These are phyloP conservation scores for Ellobium chinense DNA, from an alignment of 2,888 invertebrate species.

Conservation along the genomic window DNA sequence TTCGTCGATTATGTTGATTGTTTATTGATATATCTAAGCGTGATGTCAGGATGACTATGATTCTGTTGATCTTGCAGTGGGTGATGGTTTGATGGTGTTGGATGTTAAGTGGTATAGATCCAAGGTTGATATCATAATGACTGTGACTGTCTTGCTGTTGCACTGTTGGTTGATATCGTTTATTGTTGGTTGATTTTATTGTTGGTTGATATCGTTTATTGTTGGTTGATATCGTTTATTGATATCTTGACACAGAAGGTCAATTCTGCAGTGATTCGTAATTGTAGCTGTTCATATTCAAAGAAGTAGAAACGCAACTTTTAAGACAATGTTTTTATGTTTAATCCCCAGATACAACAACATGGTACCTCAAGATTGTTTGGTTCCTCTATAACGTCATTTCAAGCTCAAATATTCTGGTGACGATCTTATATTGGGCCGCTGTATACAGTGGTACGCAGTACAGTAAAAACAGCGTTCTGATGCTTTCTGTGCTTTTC, in stretches of 20 bases:
- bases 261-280: too few relatives aligned
- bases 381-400: conserved; percentile 49
- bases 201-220: too few relatives aligned
- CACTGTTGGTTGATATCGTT: too few relatives aligned
- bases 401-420: conserved; percentile 40
- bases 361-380: conserved; percentile 47
- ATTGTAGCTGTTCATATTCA: background rate
- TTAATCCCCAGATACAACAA: conserved; percentile 29
- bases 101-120: background rate
- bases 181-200: too few relatives aligned
- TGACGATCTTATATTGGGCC: conserved; percentile 48
- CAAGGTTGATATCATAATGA: too few relatives aligned
- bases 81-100: background rate
- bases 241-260: too few relatives aligned
- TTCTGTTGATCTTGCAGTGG: background rate
- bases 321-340: background rate
- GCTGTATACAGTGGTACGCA: conserved; percentile 42
- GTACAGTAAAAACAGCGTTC: too few relatives aligned
- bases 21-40: too few relatives aligned
- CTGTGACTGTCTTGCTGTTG: too few relatives aligned
- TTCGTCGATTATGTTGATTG: background rate
- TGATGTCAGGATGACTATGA: background rate
- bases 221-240: too few relatives aligned
- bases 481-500: too few relatives aligned
- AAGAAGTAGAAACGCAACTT: background rate